These are phyloP conservation scores for Cavia porcellus DNA, from an alignment of 2,113 vertebrate species.

Conservation along the genomic window DNA sequence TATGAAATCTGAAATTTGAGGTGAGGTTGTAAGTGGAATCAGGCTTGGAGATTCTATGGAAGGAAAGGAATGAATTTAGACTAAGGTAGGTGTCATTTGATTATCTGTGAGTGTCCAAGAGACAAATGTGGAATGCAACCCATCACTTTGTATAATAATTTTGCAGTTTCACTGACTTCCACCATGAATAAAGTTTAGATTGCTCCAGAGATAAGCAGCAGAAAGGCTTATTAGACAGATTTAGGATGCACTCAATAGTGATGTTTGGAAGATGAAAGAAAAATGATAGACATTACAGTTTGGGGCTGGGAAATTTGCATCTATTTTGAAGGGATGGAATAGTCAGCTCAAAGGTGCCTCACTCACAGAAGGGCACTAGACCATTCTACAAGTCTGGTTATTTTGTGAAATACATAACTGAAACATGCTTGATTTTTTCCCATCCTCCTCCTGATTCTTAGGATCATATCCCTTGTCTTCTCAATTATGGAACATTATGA, in stretches of 20 bases:
- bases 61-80: not conserved
- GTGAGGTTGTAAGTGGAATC: not conserved
- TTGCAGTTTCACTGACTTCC: not conserved
- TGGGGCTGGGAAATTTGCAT: too few relatives aligned
- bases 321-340: not conserved
- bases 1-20: not conserved
- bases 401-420: not conserved
- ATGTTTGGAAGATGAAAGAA: too few relatives aligned
- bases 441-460: too few relatives aligned
- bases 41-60: not conserved
- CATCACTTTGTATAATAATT: not conserved
- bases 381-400: not conserved
- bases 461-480: too few relatives aligned
- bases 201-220: too few relatives aligned
- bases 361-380: not conserved
- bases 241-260: too few relatives aligned
- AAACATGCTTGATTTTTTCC: not conserved
- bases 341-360: accelerated
- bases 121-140: not conserved
- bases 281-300: too few relatives aligned
- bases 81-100: not conserved
- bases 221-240: too few relatives aligned
- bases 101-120: too few relatives aligned
- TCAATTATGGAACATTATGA: not conserved
- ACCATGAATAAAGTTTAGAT: not conserved